Evolutionary conservation across 2,888 invertebrate species (phyloP), one percentile per base, ranked within the genome.

Genomic region (Pteria penguin): DNA sequence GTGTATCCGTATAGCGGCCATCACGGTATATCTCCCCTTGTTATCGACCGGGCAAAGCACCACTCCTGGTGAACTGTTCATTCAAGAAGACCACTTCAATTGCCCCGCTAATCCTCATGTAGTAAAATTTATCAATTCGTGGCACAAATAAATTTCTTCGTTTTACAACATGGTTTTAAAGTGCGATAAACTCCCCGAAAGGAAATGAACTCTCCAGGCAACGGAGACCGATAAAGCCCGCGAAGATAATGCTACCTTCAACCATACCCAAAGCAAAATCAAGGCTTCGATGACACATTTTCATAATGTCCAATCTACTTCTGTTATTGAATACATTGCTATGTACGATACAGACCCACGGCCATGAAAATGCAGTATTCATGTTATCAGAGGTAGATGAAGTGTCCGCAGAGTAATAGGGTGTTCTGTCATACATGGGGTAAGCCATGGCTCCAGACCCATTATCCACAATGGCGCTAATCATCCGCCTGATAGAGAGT

Each of bases 141-240:
- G 60, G 27, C 60, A 60, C 27, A 60, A 26, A 60, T 60, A 60
- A 60, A 60, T 60, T 60, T 60, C 60, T 60, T 27, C 4, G 27
- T 26, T 60, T 60, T 27, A 60, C 60, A 60, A 60, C 60, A 26
- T 14, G 27, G 27, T 27, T 14, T 60, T 26, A 60, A 22, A 27
- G 14, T 60, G 22, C 60, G 60, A 60, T 60, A 60, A 60, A 22
- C 24, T 18, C 27, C 27, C 27, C 27, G 45, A 45, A 18, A 60
- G 60, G 60, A 26, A 60, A 60, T 27, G 24, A 55, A n/a, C 55
- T 55, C 55, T 55, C 55, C 24, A 55, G 24, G 55, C 55, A 55
- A 55, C 55, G 24, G 5, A 24, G 22, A 4, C 22, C n/a, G 55
- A 55, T 55, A 55, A 55, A 55, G 55, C 18, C n/a, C 24, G n/a